These are phyloP conservation scores for Eriocheir sinensis DNA, from an alignment of 1,140 invertebrate genomes.

Conservation along the genomic window DNA sequence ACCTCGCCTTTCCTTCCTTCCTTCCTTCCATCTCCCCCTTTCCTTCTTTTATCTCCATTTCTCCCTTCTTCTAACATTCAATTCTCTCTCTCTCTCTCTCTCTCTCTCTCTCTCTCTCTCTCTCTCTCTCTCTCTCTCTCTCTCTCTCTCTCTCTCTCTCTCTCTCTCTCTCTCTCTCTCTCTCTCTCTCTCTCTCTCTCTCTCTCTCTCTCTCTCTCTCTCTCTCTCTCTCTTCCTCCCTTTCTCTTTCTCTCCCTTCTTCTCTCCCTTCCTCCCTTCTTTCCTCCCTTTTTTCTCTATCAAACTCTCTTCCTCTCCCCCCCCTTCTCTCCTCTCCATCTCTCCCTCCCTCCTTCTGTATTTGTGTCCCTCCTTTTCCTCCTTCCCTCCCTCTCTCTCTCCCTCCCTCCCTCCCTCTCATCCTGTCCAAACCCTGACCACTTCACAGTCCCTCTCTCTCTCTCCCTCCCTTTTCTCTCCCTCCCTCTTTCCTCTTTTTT, in stretches of 20 bases:
- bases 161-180: background rate
- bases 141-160: background rate
- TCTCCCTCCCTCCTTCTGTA: background rate
- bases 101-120: background rate
- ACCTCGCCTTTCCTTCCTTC: background rate
- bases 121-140: background rate
- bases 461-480: background rate
- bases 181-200: background rate
- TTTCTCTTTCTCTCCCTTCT: background rate
- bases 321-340: background rate
- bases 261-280: background rate
- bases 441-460: background rate
- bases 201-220: background rate
- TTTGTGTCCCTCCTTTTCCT: background rate
- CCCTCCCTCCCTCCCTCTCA: background rate
- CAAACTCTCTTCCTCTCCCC: too few species aligned
- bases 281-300: background rate
- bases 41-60: background rate
- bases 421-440: background rate
- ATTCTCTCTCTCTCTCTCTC: background rate
- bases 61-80: background rate
- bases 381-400: background rate
- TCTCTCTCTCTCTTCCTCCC: background rate
- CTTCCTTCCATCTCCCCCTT: background rate
- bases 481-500: background rate